Evolutionary conservation across 2,113 vertebrate species (phyloP), one percentile per base, ranked within the genome.

Genomic region (Perca schrenkii): DNA sequence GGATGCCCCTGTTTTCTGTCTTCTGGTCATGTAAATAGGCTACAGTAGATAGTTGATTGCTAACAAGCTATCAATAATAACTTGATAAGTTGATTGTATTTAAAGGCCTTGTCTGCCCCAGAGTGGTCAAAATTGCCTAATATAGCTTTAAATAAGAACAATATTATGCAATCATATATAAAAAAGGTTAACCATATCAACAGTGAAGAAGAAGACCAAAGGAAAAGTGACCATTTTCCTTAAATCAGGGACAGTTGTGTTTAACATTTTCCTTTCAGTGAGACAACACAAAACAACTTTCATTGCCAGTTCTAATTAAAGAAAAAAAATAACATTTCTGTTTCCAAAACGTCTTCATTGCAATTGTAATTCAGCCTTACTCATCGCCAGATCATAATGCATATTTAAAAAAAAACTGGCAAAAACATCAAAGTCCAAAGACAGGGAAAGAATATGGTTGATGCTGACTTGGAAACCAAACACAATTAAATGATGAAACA

Each of bases 391-490:
- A 79, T 83, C 54, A 72, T 70, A 63, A 83, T 70, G 63, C 74
- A 67, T 19, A 75, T 56, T 69, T 50, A 64, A 80, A 80, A 28
- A 8, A 53, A 53, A 77, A 64, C 28, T 90, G 86, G 87, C 85
- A 50, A 28, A 54, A 22, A 28, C 86, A 84, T 92, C 80, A 90
- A 89, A 93, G 88, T 0, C 19, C 21, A 6, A 36, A 34, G 80
- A 89, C 71, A 85, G 82, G 31, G 60, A 83, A 58, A 56, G 56
- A 71, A 84, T 68, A 83, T 62, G 62, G 66, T 63, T 88, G 82
- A 88, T 83, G 82, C 12, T 10, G 67, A 82, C 72, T 88, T 89
- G 91, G 87, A 91, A 84, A 87, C 85, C 78, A 89, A 90, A 88
- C 71, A 77, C 64, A 85, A 82, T 72, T 82, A 84, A 56, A 87